Base-by-base conservation (phyloP, 1,140 invertebrate species). In the Potamilus streckersoni region DNA sequence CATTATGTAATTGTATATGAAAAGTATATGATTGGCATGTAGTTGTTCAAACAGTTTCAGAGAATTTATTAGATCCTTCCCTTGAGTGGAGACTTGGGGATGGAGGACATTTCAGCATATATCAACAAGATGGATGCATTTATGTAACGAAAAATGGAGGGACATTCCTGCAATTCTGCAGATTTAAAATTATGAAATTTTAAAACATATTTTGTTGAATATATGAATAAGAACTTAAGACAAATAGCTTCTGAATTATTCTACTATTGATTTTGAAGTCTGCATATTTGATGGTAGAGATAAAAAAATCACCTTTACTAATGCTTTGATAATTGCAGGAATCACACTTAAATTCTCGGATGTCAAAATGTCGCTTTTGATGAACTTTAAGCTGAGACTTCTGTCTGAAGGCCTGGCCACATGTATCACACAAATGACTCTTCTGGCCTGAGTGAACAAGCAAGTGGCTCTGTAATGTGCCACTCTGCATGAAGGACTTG, bases 381-480 rank as follows among this genome's bases (percentile, higher is more conserved):
- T 91, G 90, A 31, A 85, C 69, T 20, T 83, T 73, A 8, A 91
- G 74, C 64, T 90, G 88, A 58, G 74, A 76, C 64, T 77, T 27
- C 72, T 90, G 88, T 63, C 87, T 76, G 72, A 91, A 91, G 5
- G 87, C 74, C 78, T 90, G 88, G 3, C 89, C 89, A 84, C 90
- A 91, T 8, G 82, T 70, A 31, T 88, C 86, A 83, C 90, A 91
- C 16, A 89, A 74, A 80, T 88, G 85, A 20, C 83, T 80, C 78
- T 87, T 87, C 27, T 86, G 76, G 49, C 86, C 81, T n/a, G 85
- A 80, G 74, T 91, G 90, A 67, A 87, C 82, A n/a, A 87, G 80
- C 84, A 89, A 84, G 74, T 91, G 90, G 16, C 84, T 82, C 58
- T 86, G 81, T 23, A 91, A 73, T 55, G 89, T 84, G n/a, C 84